Conservation (phyloP, 2,113 vertebrate genomes). For the Stigmatopora nigra region DNA sequence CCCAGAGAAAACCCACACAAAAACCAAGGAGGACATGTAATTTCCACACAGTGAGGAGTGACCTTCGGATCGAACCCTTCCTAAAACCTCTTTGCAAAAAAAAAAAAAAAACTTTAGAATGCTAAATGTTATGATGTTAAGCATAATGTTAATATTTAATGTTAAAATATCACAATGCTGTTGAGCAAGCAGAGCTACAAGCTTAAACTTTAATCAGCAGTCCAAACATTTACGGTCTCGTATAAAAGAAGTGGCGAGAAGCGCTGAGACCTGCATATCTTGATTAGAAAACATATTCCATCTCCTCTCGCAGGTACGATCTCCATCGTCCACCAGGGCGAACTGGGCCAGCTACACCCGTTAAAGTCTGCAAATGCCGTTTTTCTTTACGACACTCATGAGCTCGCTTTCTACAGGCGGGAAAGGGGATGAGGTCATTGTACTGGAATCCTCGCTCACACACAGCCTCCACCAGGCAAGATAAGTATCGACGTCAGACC, state of each 20-base stretch:
- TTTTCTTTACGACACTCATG: conserved; percentile 57
- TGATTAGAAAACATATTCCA: conserved; percentile 11
- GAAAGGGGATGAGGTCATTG: conserved; percentile 58
- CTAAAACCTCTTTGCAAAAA: not conserved
- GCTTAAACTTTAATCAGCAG: conserved; percentile 8
- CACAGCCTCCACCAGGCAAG: conserved; percentile 23
- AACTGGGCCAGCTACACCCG: conserved; percentile 45
- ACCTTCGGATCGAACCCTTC: no score
- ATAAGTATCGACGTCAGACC: conserved; percentile 34
- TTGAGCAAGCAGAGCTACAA: not conserved
- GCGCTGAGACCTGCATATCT: conserved; percentile 1
- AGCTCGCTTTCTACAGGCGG: conserved; percentile 57
- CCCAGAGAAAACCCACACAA: no score
- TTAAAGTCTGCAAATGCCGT: conserved; percentile 50
- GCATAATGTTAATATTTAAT: no score
- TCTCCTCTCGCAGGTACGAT: conserved; percentile 29
- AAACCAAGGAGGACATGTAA: no score
- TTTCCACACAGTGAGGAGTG: no score
- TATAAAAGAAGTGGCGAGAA: conserved; percentile 11
- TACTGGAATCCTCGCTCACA: conserved; percentile 26
- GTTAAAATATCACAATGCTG: not conserved
- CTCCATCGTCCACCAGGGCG: conserved; percentile 3
- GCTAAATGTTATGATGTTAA: no score
- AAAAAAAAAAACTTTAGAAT: not conserved
- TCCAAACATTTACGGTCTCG: conserved; percentile 5